Evolutionary conservation across 2,797 vertebrate genomes (phyloP).

Genomic region (Hephaestus fuliginosus): DNA sequence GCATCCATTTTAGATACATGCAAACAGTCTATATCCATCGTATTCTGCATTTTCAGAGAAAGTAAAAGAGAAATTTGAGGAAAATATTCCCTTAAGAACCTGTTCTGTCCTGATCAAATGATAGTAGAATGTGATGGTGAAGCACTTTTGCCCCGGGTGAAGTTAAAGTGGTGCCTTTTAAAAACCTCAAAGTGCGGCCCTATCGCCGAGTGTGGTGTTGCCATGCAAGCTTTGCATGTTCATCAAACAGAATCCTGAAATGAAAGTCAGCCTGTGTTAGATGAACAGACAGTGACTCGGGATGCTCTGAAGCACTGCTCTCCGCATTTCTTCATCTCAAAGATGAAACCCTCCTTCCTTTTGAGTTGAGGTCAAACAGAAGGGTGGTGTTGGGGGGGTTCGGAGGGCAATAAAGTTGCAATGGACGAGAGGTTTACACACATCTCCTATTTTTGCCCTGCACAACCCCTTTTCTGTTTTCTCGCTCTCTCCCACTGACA

Average conservation of each 20-base stretch:
- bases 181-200: not conserved
- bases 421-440: slow-evolving; percentile 18
- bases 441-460: not conserved
- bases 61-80: not conserved
- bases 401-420: slow-evolving; percentile 19
- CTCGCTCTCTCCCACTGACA: not conserved
- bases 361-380: slow-evolving; percentile 31
- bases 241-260: slow-evolving; percentile 26
- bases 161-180: not conserved
- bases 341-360: slow-evolving; percentile 29
- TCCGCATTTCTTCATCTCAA: slow-evolving; percentile 3
- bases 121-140: not conserved
- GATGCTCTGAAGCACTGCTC: slow-evolving; percentile 2
- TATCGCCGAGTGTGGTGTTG: not conserved
- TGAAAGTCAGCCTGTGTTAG: not conserved
- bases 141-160: not conserved
- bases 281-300: not conserved
- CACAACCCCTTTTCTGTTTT: slow-evolving; percentile 3
- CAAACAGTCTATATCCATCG: not conserved
- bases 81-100: not conserved
- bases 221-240: not conserved
- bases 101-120: not conserved
- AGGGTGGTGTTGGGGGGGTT: not conserved
- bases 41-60: not conserved
- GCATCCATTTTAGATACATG: not conserved